Evolutionary conservation across 1,140 invertebrate species (phyloP).

Genomic region (Ceratitis capitata): DNA sequence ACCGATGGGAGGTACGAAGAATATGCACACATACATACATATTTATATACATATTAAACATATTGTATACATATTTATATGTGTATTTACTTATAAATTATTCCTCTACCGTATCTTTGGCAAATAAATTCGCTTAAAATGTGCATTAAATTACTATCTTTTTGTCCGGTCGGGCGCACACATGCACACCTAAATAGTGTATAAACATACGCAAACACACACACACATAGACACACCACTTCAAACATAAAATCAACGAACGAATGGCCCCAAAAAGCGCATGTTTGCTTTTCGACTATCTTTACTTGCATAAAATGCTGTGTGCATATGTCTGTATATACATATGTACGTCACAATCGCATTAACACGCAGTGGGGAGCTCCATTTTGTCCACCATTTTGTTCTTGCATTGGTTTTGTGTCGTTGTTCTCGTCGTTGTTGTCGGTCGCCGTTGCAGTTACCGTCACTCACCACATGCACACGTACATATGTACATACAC

Average conservation of each 20-base stretch:
- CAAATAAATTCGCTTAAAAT: slow-evolving; percentile 4
- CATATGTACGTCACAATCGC: slow-evolving; percentile 37
- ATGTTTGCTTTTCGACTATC: not conserved
- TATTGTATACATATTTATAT: not conserved
- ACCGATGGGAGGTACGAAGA: too few species aligned
- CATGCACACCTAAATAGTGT: too few species aligned
- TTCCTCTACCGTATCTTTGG: not conserved
- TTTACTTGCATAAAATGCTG: not conserved
- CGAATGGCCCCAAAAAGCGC: slow-evolving; percentile 1
- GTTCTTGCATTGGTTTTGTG: slow-evolving; percentile 52
- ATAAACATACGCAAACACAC: not conserved
- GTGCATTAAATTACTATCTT: not conserved
- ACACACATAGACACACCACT: not conserved
- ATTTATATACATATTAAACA: not conserved
- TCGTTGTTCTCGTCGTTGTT: not conserved
- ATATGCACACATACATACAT: not conserved
- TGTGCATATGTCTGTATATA: not conserved
- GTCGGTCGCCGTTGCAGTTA: not conserved
- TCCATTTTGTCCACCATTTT: slow-evolving; percentile 58
- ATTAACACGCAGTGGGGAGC: slow-evolving; percentile 40
- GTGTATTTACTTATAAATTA: not conserved
- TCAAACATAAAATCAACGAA: not conserved
- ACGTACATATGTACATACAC: too few species aligned
- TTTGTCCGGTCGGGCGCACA: not conserved
- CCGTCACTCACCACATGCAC: not conserved